These are phyloP conservation scores for Cygnus olor DNA, from an alignment of 2,797 vertebrate species.

Conservation along the genomic window DNA sequence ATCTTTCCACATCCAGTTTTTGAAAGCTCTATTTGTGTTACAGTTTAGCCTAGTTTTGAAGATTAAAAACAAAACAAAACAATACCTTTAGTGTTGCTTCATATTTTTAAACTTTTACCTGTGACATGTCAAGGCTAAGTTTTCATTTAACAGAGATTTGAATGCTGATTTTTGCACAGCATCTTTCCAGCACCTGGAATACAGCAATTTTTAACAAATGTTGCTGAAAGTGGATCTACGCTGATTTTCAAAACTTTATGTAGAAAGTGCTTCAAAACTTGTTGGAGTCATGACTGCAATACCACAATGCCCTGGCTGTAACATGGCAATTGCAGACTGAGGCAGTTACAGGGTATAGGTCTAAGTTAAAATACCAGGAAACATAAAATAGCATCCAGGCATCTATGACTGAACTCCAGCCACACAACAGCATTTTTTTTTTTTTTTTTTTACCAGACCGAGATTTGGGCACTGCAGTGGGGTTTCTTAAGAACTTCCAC, in stretches of 20 bases:
- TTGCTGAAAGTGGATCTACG: neutral
- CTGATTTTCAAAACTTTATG: neutral
- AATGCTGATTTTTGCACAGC: neutral
- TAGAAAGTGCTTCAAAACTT: neutral
- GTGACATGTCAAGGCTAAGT: neutral
- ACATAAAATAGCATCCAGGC: neutral
- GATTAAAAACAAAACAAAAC: neutral
- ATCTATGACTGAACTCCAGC: neutral
- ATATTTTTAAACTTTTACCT: neutral
- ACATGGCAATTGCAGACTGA: neutral
- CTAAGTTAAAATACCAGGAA: neutral
- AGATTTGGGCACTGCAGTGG: neutral
- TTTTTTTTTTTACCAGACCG: neutral
- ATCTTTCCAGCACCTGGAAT: neutral
- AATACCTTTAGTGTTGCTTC: neutral
- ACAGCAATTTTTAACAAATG: neutral
- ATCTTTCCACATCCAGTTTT: neutral
- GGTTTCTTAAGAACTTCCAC: neutral
- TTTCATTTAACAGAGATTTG: neutral
- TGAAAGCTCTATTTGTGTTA: neutral
- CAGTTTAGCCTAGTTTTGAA: neutral
- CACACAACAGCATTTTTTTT: neutral
- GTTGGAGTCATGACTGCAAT: accelerated
- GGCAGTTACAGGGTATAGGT: neutral
- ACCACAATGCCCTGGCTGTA: neutral